phyloP scores from a whole-genome alignment of 2,888 invertebrate species.

The Cartodere bifasciata region DNA sequence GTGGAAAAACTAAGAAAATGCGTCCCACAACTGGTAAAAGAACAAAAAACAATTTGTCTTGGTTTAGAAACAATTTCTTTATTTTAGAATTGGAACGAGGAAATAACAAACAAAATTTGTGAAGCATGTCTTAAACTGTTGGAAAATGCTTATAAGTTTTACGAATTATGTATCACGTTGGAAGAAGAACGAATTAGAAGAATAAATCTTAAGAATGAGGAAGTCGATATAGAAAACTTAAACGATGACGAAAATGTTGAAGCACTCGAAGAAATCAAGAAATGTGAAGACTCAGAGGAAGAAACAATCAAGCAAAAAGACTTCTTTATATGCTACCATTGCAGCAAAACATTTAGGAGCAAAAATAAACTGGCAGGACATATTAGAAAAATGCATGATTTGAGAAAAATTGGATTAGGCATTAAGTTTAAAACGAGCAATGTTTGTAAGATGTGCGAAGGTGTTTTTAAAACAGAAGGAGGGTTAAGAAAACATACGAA shows the following conservation, averaged over 20 bases:
- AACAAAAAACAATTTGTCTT: no score
- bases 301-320: background rate
- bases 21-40: no score
- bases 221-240: constrained; percentile 6
- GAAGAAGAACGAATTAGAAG: constrained; percentile 6
- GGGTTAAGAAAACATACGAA: constrained; percentile 17
- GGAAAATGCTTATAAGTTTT: constrained; percentile 22
- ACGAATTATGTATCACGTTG: constrained; percentile 21
- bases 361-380: constrained; percentile 16
- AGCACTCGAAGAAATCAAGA: constrained; percentile 6
- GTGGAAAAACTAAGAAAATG: no score
- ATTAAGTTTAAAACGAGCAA: constrained; percentile 12
- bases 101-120: constrained; percentile 21
- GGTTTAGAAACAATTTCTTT: no score
- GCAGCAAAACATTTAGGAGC: constrained; percentile 15
- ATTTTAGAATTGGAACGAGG: constrained; percentile 21
- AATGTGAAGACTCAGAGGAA: constrained; percentile 5
- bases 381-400: constrained; percentile 14
- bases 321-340: constrained; percentile 18
- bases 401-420: no score
- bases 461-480: constrained; percentile 16
- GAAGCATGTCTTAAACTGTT: constrained; percentile 19
- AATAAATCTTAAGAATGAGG: constrained; percentile 7
- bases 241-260: constrained; percentile 8
- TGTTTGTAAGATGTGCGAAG: constrained; percentile 17